Conservation (phyloP, 2,113 vertebrate species). For the Parotia lawesii region DNA sequence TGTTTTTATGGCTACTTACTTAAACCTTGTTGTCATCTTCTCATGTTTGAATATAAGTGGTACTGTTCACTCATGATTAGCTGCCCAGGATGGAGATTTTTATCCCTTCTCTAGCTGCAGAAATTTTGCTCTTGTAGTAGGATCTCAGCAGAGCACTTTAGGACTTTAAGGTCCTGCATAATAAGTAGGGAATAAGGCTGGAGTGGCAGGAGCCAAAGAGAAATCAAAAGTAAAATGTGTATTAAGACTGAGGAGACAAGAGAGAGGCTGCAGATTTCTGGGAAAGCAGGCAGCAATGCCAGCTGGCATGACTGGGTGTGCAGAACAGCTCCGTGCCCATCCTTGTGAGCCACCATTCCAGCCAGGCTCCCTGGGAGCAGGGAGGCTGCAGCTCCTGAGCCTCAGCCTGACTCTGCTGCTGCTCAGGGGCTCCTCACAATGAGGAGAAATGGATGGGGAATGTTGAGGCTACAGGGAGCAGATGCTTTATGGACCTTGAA, state of each 20-base stretch:
- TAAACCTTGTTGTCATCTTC: neutral
- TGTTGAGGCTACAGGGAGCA: neutral
- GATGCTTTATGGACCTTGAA: neutral
- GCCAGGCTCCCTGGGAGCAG: neutral
- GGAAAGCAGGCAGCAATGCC: neutral
- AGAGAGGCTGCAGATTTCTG: neutral
- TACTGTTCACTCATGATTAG: neutral
- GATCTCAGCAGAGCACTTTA: neutral
- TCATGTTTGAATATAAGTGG: neutral
- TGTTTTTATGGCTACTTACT: neutral
- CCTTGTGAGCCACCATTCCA: accelerated
- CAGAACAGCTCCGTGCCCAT: accelerated
- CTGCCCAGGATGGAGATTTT: neutral
- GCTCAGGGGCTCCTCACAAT: neutral
- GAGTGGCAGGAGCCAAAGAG: neutral
- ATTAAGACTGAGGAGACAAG: neutral
- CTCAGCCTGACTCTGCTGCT: neutral
- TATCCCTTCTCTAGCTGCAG: neutral
- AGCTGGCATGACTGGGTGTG: neutral
- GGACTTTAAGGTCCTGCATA: neutral
- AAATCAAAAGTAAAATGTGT: neutral
- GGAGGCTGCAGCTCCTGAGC: neutral
- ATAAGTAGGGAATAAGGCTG: neutral
- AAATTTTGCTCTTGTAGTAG: neutral
- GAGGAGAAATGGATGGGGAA: neutral